Evolutionary conservation across 2,113 vertebrate species (phyloP), one percentile per base, ranked within the genome.

Genomic region (Cettia cetti): DNA sequence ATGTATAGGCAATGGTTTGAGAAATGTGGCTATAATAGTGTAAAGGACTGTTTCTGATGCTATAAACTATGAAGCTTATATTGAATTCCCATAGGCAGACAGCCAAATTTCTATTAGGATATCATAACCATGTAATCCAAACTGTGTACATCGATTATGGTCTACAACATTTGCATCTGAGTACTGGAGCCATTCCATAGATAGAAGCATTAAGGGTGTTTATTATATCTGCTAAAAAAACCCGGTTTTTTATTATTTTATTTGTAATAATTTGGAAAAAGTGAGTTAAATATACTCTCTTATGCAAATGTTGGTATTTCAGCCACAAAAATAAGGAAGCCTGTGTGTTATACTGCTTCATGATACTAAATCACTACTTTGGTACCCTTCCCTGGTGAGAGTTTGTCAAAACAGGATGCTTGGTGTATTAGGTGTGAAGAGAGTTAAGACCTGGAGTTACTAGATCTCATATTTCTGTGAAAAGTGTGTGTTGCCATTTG

Each of bases 101-200:
- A 90, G 92, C 92, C 96, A 94, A 86, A 95, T 95, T 97, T 95
- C 94, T 90, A 77, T 93, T 97, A 93, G 77, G 60, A 26, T 94
- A 84, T 84, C 92, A 94, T 96, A 95, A 94, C 52, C 30, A 37
- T 86, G 83, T 89, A 86, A 92, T 89, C 89, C 65, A 89, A 91
- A 96, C 76, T 91, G 72, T 57, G 63, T 93, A 70, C 60, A 75
- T 95, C 22, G 76, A 84, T 94, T 97, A 86, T 71, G 83, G 72
- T 71, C 80, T 75, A 71, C 80, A 89, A n/a, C 57, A 82, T 92
- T 95, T 94, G 47, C 91, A 84, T 93, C 60, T 26, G 42, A 92
- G 33, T 50, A 86, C 72, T 78, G 80, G 74, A 94, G 83, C 37
- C 65, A 52, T 66, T 94, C 52, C 54, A 56, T 13, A 76, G 54